phyloP scores from a whole-genome alignment of 1,140 invertebrate species.

The Triops cancriformis region DNA sequence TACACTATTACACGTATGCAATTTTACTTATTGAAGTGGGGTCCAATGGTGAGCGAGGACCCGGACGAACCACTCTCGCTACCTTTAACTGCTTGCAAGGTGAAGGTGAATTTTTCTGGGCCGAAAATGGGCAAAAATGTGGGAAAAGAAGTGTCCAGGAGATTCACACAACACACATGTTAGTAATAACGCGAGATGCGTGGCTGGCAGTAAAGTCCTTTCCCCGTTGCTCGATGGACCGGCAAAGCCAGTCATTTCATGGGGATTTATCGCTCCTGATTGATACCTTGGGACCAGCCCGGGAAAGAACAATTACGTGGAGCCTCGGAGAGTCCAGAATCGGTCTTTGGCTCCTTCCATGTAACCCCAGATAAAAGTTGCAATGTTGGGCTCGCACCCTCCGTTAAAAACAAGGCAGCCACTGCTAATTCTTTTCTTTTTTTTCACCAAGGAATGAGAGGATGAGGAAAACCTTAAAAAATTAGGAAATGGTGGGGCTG shows the following conservation, averaged over 20 bases:
- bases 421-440: background rate
- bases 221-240: background rate
- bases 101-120: background rate
- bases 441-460: too few relatives aligned
- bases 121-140: background rate
- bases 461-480: too few relatives aligned
- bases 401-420: background rate
- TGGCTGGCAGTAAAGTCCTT: background rate
- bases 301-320: background rate
- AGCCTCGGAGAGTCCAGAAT: background rate
- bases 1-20: background rate
- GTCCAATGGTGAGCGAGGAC: background rate
- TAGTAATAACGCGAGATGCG: background rate
- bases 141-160: background rate
- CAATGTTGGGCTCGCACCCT: background rate
- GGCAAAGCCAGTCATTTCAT: background rate
- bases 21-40: background rate
- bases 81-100: background rate
- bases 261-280: slow-evolving; percentile 2
- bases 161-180: slow-evolving; percentile 7
- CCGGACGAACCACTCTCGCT: background rate
- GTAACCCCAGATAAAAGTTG: background rate
- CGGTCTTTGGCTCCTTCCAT: background rate
- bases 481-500: too few relatives aligned
- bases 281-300: background rate